These are phyloP conservation scores for Nannoperca obscura DNA, from an alignment of 2,797 vertebrate genomes.

Conservation along the genomic window DNA sequence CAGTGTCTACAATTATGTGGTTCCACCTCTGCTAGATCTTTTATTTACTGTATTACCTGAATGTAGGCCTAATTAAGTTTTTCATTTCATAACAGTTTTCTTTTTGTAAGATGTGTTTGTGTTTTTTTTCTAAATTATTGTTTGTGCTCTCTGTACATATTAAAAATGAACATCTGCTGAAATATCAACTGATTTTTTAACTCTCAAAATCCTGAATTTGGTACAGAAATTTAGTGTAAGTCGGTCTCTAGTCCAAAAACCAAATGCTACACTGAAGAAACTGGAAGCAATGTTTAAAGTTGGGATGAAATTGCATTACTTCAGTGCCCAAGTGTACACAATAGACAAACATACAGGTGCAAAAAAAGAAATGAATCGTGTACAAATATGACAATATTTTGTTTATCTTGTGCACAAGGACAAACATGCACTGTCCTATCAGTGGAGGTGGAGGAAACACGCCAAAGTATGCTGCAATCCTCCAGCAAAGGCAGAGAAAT, in stretches of 20 bases:
- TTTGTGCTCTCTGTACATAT: neutral
- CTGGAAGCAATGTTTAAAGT: neutral
- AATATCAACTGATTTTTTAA: neutral
- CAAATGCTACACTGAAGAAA: neutral
- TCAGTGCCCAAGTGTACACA: neutral
- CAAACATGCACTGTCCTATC: no score
- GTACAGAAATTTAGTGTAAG: neutral
- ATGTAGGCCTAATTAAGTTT: no score
- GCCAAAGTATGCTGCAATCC: no score
- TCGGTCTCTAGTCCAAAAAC: neutral
- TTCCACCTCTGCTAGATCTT: neutral
- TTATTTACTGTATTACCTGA: no score
- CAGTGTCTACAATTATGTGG: neutral
- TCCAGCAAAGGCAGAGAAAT: no score
- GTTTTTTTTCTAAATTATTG: neutral
- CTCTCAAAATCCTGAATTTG: neutral
- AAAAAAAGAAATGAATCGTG: no score
- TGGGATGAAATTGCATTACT: neutral
- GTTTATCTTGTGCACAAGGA: no score
- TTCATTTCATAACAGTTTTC: neutral
- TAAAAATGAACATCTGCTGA: neutral
- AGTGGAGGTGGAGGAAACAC: no score
- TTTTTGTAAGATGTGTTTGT: neutral
- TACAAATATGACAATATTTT: neutral
- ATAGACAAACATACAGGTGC: neutral